Evolutionary conservation across 2,797 vertebrate species (phyloP).

Genomic region (Syngnathus rostellatus): DNA sequence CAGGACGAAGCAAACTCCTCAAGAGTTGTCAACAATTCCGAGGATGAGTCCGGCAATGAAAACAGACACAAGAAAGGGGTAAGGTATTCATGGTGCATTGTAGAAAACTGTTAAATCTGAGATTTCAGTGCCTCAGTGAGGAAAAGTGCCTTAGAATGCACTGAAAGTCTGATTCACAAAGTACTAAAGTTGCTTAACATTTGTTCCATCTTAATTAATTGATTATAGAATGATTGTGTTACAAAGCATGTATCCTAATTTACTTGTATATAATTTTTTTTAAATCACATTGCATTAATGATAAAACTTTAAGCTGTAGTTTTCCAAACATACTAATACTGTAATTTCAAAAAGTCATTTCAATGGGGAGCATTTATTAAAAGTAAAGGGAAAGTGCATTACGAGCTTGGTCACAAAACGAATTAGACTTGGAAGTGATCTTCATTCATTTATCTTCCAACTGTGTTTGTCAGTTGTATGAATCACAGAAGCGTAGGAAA

Average conservation of each 20-base stretch:
- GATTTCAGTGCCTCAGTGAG: background rate
- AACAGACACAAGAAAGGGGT: slow-evolving; percentile 68
- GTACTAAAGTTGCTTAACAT: background rate
- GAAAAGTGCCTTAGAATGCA: background rate
- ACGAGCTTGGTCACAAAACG: too few relatives aligned
- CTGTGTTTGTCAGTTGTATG: background rate
- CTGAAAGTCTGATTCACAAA: background rate
- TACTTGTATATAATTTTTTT: too few relatives aligned
- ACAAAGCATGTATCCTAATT: too few relatives aligned
- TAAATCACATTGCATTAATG: too few relatives aligned
- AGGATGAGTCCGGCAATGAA: slow-evolving; percentile 66
- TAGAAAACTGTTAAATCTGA: background rate
- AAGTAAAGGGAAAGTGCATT: too few relatives aligned
- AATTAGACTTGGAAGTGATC: too few relatives aligned
- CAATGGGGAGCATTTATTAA: too few relatives aligned
- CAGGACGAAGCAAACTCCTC: slow-evolving; percentile 51
- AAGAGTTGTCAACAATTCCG: slow-evolving; percentile 54
- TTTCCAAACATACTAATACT: background rate
- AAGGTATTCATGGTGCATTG: slow-evolving; percentile 15
- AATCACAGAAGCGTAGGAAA: slow-evolving; percentile 68
- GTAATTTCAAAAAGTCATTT: too few relatives aligned
- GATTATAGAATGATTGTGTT: too few relatives aligned
- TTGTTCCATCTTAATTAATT: too few relatives aligned
- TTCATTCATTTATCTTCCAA: too few relatives aligned
- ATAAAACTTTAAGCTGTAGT: background rate